Evolutionary conservation across 2,113 vertebrate species (phyloP).

Genomic region (Toxostoma redivivum): DNA sequence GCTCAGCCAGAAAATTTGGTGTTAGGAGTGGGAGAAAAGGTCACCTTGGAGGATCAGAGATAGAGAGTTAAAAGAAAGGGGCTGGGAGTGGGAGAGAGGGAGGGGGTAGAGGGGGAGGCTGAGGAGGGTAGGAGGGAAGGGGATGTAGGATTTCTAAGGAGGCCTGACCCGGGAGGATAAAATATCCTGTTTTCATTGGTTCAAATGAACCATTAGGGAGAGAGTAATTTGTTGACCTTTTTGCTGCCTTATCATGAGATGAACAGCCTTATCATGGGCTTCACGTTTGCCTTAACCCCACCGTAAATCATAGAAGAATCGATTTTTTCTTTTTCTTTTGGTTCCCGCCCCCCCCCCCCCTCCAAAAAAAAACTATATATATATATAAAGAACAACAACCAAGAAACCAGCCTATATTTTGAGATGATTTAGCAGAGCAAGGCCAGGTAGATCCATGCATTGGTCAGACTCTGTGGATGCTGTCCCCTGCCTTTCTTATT

Average conservation of each 20-base stretch:
- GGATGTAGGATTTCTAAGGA: conserved; percentile 24
- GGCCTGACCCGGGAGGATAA: conserved; percentile 50
- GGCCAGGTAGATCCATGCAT: rapidly evolving
- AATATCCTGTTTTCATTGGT: conserved; percentile 64
- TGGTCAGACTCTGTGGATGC: not conserved
- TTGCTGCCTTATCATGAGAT: conserved; percentile 65
- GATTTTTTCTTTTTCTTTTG: not conserved
- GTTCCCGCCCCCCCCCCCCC: rapidly evolving
- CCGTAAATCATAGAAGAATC: conserved; percentile 14
- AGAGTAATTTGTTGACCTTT: conserved; percentile 68
- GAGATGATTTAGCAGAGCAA: not conserved
- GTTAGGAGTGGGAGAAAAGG: conserved; percentile 55
- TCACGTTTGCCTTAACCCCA: conserved; percentile 49
- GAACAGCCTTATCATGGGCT: conserved; percentile 49
- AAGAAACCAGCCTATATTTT: not conserved
- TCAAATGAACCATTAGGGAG: conserved; percentile 65
- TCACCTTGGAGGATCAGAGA: conserved; percentile 55
- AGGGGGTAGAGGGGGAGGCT: not conserved
- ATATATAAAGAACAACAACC: not conserved
- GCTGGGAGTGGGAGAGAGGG: not conserved
- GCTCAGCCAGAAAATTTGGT: conserved; percentile 62
- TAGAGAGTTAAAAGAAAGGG: conserved; percentile 24
- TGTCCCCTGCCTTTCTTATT: not conserved
- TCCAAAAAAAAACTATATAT: no score
- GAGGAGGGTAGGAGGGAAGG: not conserved